Conservation (phyloP, 2,888 invertebrate species). For the Macaria notata region DNA sequence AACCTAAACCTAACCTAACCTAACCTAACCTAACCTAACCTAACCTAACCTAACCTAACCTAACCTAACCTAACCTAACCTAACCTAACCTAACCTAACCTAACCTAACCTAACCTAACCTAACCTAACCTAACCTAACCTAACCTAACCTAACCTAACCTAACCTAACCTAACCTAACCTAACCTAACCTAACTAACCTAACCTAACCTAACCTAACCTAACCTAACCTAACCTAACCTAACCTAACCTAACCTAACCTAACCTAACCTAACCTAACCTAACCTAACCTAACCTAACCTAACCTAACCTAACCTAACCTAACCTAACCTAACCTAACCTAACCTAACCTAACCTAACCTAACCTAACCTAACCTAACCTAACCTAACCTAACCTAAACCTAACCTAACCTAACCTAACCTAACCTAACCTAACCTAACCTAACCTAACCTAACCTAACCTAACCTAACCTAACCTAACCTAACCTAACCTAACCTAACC, state of each 20-base stretch:
- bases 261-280: conserved; percentile 18
- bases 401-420: conserved; percentile 37
- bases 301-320: conserved; percentile 32
- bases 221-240: conserved; percentile 29
- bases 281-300: conserved; percentile 33
- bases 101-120: conserved; percentile 32
- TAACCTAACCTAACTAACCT: conserved; percentile 24
- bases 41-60: conserved; percentile 27
- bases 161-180: conserved; percentile 30
- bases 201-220: conserved; percentile 25
- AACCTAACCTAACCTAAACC: conserved; percentile 34
- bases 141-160: conserved; percentile 30
- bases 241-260: conserved; percentile 30
- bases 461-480: conserved; percentile 33
- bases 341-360: conserved; percentile 38
- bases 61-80: conserved; percentile 27
- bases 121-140: conserved; percentile 33
- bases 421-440: conserved; percentile 34
- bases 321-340: conserved; percentile 33
- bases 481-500: conserved; percentile 33
- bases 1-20: conserved; percentile 28
- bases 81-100: conserved; percentile 24
- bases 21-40: conserved; percentile 24
- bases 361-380: conserved; percentile 34
- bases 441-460: conserved; percentile 32